These are phyloP conservation scores for Mechanitis mazaeus DNA, from an alignment of 2,888 invertebrate species.

Conservation along the genomic window DNA sequence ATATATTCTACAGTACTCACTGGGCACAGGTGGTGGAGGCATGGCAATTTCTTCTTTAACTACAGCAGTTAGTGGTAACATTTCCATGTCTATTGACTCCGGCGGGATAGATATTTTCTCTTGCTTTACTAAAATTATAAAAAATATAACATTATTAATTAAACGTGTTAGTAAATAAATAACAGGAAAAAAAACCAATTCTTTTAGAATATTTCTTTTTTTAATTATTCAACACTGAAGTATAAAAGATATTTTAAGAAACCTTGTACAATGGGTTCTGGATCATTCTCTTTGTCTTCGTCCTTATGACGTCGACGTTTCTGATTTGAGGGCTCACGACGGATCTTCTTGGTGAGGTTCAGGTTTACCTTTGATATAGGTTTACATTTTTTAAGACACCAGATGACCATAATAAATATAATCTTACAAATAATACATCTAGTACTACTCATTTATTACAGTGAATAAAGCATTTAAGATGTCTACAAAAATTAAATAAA, in stretches of 20 bases:
- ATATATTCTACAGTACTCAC: conserved; percentile 39
- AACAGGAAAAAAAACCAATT: too few species aligned
- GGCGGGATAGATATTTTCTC: conserved; percentile 57
- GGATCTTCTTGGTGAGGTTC: conserved; percentile 55
- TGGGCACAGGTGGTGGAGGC: conserved; percentile 66
- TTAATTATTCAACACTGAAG: too few species aligned
- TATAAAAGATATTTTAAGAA: background rate
- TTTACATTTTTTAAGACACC: background rate
- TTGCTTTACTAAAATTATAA: conserved; percentile 52
- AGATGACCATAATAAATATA: too few species aligned
- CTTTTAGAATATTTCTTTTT: too few species aligned
- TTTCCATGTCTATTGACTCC: conserved; percentile 50
- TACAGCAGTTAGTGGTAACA: conserved; percentile 29
- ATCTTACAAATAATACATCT: too few species aligned
- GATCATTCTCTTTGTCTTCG: conserved; percentile 58
- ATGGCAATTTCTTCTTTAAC: conserved; percentile 46
- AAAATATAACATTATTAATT: background rate
- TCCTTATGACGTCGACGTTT: conserved; percentile 40
- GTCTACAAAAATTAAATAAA: too few species aligned
- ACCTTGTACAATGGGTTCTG: conserved; percentile 46
- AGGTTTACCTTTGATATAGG: conserved; percentile 53
- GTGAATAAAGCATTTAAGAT: too few species aligned
- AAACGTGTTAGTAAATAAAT: too few species aligned
- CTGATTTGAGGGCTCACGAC: conserved; percentile 51
- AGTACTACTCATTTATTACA: too few species aligned